A percentile compares a stretch with the other conserved stretches of the same genome.
Evolutionary conservation across 2,888 invertebrate genomes (phyloP).

Genomic region (Campoplex nolae): DNA sequence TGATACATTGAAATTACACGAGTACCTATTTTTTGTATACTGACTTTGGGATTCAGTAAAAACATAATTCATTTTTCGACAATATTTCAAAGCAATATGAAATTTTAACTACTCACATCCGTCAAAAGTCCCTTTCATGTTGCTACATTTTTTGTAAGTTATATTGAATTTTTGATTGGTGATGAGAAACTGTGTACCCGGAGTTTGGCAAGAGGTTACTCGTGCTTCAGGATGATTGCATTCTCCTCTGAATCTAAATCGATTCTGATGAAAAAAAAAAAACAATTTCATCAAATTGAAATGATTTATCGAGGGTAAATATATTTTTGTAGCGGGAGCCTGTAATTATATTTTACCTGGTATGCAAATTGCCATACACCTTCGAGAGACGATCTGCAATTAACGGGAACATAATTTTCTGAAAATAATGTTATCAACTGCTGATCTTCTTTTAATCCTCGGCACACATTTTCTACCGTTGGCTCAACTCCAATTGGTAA

Average conservation of each 20-base stretch:
- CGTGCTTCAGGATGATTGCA: constrained; percentile 95
- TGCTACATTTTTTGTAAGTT: constrained; percentile 95
- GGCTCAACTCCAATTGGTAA: constrained; percentile 88
- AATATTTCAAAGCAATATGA: not conserved
- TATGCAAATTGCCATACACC: constrained; percentile 99
- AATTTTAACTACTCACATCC: constrained; percentile 86
- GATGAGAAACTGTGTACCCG: constrained; percentile 97
- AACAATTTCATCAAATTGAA: not conserved
- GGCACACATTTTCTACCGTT: constrained; percentile 91
- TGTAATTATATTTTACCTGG: constrained; percentile 85
- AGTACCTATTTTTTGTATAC: not conserved
- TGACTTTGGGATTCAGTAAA: not conserved
- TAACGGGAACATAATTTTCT: constrained; percentile 95
- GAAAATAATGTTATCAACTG: constrained; percentile 94
- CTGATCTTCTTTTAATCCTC: constrained; percentile 90
- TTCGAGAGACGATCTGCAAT: constrained; percentile 96
- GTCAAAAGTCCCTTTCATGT: constrained; percentile 95
- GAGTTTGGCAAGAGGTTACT: constrained; percentile 97
- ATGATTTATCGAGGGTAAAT: not conserved
- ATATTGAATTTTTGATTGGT: constrained; percentile 99
- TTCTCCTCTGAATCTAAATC: constrained; percentile 96
- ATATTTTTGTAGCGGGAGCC: not conserved
- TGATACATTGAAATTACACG: not conserved
- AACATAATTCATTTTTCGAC: too few species aligned
- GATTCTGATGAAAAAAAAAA: constrained; percentile 86